These are phyloP conservation scores for Cranoglanis bouderius DNA, from an alignment of 2,113 vertebrate genomes.

Conservation along the genomic window DNA sequence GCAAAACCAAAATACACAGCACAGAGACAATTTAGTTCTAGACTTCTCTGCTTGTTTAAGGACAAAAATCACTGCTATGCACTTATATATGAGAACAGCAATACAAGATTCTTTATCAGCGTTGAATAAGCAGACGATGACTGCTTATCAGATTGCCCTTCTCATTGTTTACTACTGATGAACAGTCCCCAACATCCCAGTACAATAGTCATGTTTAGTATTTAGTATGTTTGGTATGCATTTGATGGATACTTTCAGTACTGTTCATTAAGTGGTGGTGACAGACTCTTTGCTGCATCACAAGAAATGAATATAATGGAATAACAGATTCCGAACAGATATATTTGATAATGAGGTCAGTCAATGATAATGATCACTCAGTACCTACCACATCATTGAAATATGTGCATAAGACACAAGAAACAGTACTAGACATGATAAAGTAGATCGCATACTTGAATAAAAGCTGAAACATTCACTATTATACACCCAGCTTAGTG, in stretches of 20 bases:
- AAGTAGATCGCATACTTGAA: not conserved
- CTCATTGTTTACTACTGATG: conserved; percentile 1
- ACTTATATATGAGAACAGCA: not conserved
- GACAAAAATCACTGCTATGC: not conserved
- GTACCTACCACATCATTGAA: not conserved
- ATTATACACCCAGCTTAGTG: no score
- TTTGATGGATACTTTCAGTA: not conserved
- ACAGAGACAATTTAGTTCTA: not conserved
- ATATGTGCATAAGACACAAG: not conserved
- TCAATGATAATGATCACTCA: not conserved
- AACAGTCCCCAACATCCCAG: not conserved
- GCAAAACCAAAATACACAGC: not conserved
- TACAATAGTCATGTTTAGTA: not conserved
- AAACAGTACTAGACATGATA: not conserved
- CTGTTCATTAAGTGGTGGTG: not conserved
- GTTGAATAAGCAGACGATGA: not conserved
- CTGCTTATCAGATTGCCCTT: not conserved
- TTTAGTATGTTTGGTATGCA: not conserved
- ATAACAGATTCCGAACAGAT: not conserved
- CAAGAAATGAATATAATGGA: not conserved
- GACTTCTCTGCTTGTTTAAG: conserved; percentile 26
- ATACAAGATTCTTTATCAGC: not conserved
- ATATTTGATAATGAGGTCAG: not conserved
- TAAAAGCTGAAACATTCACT: not conserved
- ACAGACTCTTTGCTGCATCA: not conserved